Evolutionary conservation across 2,797 vertebrate genomes (phyloP).

Genomic region (Aselliscus stoliczkanus): DNA sequence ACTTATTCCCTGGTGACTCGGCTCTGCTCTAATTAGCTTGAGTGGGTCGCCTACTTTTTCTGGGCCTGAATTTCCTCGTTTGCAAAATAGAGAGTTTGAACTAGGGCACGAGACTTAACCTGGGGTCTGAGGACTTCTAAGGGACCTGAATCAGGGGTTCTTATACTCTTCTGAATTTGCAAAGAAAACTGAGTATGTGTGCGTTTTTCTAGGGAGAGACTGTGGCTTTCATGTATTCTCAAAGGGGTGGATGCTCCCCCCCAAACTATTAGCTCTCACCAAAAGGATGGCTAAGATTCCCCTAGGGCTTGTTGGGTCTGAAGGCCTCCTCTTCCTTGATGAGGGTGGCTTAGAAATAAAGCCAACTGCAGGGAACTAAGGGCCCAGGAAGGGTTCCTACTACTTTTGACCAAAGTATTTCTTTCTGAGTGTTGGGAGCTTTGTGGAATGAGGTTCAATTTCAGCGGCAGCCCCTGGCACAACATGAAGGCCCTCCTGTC

Average conservation of each 20-base stretch:
- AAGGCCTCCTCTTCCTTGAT: neutral
- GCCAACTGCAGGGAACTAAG: neutral
- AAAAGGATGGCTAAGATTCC: neutral
- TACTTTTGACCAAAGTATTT: neutral
- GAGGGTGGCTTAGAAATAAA: neutral
- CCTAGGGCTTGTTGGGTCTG: neutral
- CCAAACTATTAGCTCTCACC: neutral
- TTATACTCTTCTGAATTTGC: neutral
- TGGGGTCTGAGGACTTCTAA: neutral
- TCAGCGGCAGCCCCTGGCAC: neutral
- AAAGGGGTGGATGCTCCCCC: too few species aligned
- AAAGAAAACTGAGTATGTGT: neutral
- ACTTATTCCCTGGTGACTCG: neutral
- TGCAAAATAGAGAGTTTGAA: neutral
- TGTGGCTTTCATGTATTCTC: neutral
- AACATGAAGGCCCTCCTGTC: neutral
- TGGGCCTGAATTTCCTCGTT: neutral
- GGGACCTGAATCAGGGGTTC: neutral
- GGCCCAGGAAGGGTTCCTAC: accelerated
- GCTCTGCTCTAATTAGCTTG: neutral
- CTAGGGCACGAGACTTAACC: neutral
- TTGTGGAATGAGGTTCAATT: too few species aligned
- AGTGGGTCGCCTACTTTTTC: neutral
- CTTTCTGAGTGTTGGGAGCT: neutral
- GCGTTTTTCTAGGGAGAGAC: neutral